phyloP scores from a whole-genome alignment of 2,888 invertebrate species.

The Hirtodrosophila cameraria region DNA sequence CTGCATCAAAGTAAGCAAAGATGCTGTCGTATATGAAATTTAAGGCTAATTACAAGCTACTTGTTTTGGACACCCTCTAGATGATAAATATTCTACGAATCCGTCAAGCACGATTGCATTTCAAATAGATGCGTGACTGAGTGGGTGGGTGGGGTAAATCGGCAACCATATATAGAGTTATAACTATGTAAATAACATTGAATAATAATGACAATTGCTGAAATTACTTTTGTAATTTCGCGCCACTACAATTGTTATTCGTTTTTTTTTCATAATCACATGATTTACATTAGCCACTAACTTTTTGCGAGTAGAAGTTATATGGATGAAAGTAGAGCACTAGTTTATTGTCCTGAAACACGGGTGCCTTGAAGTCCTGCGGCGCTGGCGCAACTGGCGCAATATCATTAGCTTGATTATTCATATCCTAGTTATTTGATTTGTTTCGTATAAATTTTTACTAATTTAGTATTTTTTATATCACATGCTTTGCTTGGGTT shows the following conservation, averaged over 20 bases:
- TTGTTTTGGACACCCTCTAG: conserved; percentile 1
- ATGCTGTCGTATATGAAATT: conserved; percentile 28
- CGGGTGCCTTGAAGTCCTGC: conserved; percentile 79
- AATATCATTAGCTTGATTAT: conserved; percentile 35
- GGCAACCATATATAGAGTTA: not conserved
- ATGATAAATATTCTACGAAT: conserved; percentile 6
- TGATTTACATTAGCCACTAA: conserved; percentile 80
- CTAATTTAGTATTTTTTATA: conserved; percentile 28
- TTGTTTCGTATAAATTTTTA: conserved; percentile 19
- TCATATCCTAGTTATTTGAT: conserved; percentile 44
- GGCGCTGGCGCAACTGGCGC: conserved; percentile 19
- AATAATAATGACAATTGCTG: conserved; percentile 24
- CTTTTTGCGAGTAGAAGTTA: conserved; percentile 91
- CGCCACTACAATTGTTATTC: conserved; percentile 21
- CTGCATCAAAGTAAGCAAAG: conserved; percentile 38
- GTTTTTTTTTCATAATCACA: conserved; percentile 34
- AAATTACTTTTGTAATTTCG: conserved; percentile 50
- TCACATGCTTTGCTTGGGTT: conserved; percentile 59
- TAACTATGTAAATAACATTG: conserved; percentile 15
- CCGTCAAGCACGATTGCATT: conserved; percentile 46
- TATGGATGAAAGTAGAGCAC: conserved; percentile 89
- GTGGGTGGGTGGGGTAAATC: not conserved
- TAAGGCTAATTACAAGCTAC: conserved; percentile 17
- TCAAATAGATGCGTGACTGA: not conserved
- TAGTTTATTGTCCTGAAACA: conserved; percentile 83